Percentiles rank a stretch among this genome's conserved stretches.
Conservation (phyloP, 2,797 vertebrate genomes). For the Chrosomus eos region DNA sequence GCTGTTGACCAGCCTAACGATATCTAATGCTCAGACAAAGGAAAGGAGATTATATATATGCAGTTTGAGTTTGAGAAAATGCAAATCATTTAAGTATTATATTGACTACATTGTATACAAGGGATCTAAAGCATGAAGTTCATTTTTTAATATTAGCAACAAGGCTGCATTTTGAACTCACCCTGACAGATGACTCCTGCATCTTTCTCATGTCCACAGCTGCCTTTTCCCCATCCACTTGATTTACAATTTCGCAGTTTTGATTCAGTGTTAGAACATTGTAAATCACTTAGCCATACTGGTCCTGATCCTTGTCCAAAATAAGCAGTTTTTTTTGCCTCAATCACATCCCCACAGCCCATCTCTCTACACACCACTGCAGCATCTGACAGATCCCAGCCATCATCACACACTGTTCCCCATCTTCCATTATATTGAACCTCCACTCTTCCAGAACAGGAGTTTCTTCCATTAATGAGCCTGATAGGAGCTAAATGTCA, state of each 20-base stretch:
- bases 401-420: neutral
- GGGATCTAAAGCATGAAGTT: neutral
- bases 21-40: slow-evolving; percentile 11
- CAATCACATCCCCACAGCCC: neutral
- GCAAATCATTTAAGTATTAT: neutral
- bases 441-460: neutral
- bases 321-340: neutral
- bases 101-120: neutral
- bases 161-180: neutral
- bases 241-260: neutral
- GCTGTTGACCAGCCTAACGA: neutral
- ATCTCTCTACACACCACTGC: neutral
- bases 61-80: neutral
- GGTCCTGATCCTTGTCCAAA: slow-evolving; percentile 1
- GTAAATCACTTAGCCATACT: neutral
- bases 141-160: neutral
- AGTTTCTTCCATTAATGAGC: neutral
- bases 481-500: slow-evolving; percentile 5
- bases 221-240: slow-evolving; percentile 3
- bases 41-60: neutral
- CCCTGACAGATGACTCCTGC: neutral
- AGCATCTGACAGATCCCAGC: neutral
- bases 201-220: neutral
- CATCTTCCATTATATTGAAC: accelerated
- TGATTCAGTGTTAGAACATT: neutral